Evolutionary conservation across 2,113 vertebrate species (phyloP), one percentile per base, ranked within the genome.

Genomic region (Mixornis gularis): DNA sequence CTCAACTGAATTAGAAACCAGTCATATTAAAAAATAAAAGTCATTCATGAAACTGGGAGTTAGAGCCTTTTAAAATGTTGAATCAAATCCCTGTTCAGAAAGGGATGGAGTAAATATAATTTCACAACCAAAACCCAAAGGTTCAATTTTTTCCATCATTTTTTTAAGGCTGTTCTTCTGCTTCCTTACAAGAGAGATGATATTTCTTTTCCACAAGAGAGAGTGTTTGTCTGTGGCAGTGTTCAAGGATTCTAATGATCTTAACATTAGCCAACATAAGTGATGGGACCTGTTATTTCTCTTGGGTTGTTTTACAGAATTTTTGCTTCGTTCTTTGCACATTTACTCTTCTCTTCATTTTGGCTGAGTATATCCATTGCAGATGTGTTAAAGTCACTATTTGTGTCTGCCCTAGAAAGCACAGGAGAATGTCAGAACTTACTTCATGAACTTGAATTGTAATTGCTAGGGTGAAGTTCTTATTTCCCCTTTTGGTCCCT

Each of bases 11-110:
- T 86, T 80, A 55, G 48, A 87, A 87, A 29, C n/a, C 65, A 56
- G 49, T 63, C 80, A 51, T 63, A 77, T 66, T 80, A 85, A 87
- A 93, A 94, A 86, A 65, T 62, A 77, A 63, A 83, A 93, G 55
- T 83, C 48, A 73, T 24, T 93, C 80, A 71, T 81, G 80, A 89
- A 95, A 68, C 44, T 68, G 55, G 86, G 80, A 90, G 76, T 84
- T 92, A 49, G 41, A 90, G 69, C 40, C 41, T 89, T 87, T 81
- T 41, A 74, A 92, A 87, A 90, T 26, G 4, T 78, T 78, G 79
- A 82, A 69, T 26, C 26, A 94, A 93, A 59, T 12, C 36, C 9
- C 70, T 59, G 6, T 69, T 72, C 46, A 70, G 66, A 85, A 93
- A 72, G 7, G 30, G 21, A 43, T 65, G 34, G 24, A 79, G 66